Conservation (phyloP, 1,140 invertebrate species). For the Bombus confusus region DNA sequence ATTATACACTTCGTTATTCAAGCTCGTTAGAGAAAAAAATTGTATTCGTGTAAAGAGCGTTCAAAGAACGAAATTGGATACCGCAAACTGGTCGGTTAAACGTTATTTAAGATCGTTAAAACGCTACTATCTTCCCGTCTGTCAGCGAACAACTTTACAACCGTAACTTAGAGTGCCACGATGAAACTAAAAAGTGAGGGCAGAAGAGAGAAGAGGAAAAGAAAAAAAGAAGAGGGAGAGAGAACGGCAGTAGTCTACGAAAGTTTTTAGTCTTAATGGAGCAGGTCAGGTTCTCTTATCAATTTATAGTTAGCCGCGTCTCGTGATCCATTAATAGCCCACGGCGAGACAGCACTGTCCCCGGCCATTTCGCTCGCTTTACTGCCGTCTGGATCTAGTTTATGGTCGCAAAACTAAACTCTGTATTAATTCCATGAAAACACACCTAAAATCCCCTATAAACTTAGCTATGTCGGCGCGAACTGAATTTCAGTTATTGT, state of each 20-base stretch:
- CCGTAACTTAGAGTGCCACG: constrained; percentile 34
- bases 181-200: constrained; percentile 38
- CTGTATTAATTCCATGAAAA: constrained; percentile 79
- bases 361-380: constrained; percentile 74
- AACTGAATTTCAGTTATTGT: constrained; percentile 55
- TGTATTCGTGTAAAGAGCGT: not conserved
- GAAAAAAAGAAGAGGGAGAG: not conserved
- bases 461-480: constrained; percentile 52
- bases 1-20: not conserved
- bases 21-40: not conserved
- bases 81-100: not conserved
- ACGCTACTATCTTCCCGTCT: constrained; percentile 23
- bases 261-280: constrained; percentile 68
- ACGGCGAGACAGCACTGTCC: constrained; percentile 71
- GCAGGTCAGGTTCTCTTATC: constrained; percentile 70
- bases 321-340: constrained; percentile 76
- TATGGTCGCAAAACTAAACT: constrained; percentile 77
- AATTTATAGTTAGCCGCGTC: constrained; percentile 73
- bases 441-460: constrained; percentile 72
- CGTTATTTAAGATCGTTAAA: constrained; percentile 48
- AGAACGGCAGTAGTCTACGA: constrained; percentile 19
- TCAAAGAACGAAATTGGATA: not conserved
- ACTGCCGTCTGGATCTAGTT: constrained; percentile 77
- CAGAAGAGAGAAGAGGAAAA: constrained; percentile 3
- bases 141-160: constrained; percentile 29